Conservation (phyloP, 2,113 vertebrate genomes). For the Chaetorhynchus papuensis region DNA sequence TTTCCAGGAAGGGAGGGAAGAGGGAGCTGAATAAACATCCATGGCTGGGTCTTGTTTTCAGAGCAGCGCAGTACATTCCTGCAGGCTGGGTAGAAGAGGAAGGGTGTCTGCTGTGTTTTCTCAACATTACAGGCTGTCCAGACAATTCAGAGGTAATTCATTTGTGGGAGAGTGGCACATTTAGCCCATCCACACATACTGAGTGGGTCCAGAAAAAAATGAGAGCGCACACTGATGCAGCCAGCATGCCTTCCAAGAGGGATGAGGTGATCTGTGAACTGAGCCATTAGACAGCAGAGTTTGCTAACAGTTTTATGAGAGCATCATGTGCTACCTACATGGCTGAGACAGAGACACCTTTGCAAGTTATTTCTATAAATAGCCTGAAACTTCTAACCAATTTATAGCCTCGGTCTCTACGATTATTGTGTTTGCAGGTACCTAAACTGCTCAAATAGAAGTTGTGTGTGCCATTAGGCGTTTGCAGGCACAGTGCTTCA, state of each 20-base stretch:
- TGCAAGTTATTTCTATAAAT: background rate
- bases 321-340: background rate
- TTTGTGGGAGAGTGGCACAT: background rate
- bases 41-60: conserved; percentile 13
- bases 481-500: background rate
- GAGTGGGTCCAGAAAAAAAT: background rate
- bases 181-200: background rate
- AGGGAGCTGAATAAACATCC: conserved; percentile 24
- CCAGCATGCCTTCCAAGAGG: background rate
- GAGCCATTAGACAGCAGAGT: background rate
- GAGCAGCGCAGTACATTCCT: background rate
- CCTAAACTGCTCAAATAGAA: background rate
- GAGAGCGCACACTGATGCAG: background rate
- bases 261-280: background rate
- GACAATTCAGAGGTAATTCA: background rate
- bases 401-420: background rate
- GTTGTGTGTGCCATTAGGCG: background rate
- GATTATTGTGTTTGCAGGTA: background rate
- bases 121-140: background rate
- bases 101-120: background rate
- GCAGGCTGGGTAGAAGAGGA: background rate
- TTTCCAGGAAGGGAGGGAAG: conserved; percentile 26
- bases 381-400: background rate
- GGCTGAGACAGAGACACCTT: background rate
- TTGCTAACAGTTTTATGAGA: background rate